A percentile compares a stretch with the other conserved stretches of the same genome.
phyloP scores from a whole-genome alignment of 1,140 invertebrate genomes.

The Cylas formicarius region DNA sequence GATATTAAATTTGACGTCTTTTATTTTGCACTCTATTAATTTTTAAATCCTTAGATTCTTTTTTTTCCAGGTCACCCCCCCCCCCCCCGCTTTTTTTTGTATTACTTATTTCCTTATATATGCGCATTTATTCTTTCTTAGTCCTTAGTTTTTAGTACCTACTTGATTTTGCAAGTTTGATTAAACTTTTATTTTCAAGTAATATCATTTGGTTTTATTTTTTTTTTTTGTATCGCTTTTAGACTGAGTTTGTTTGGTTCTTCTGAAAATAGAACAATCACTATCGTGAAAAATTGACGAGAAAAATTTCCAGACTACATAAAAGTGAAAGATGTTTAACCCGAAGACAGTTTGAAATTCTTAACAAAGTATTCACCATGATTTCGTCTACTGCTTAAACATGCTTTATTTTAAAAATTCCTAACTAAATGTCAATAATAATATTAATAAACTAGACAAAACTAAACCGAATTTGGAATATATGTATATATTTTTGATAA shows the following conservation, averaged over 20 bases:
- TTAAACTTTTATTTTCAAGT: conserved; percentile 24
- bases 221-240: conserved; percentile 19
- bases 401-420: no score
- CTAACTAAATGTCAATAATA: no score
- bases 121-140: conserved; percentile 26
- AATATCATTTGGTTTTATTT: conserved; percentile 24
- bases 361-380: no score
- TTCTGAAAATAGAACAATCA: conserved; percentile 26
- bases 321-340: no score
- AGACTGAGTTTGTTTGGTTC: conserved; percentile 18
- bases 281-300: no score
- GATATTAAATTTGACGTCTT: conserved; percentile 6
- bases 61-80: conserved; percentile 12
- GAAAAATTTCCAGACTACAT: no score
- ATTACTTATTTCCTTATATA: conserved; percentile 14
- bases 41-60: conserved; percentile 13
- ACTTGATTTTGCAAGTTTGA: conserved; percentile 25
- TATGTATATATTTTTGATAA: conserved; percentile 27
- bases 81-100: conserved; percentile 9
- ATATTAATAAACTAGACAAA: no score
- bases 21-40: conserved; percentile 4
- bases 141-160: conserved; percentile 17
- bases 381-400: no score
- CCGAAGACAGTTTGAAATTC: no score
- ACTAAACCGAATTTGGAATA: conserved; percentile 25